Evolutionary conservation across 2,888 invertebrate genomes (phyloP).

Genomic region (Eupithecia subfuscata): DNA sequence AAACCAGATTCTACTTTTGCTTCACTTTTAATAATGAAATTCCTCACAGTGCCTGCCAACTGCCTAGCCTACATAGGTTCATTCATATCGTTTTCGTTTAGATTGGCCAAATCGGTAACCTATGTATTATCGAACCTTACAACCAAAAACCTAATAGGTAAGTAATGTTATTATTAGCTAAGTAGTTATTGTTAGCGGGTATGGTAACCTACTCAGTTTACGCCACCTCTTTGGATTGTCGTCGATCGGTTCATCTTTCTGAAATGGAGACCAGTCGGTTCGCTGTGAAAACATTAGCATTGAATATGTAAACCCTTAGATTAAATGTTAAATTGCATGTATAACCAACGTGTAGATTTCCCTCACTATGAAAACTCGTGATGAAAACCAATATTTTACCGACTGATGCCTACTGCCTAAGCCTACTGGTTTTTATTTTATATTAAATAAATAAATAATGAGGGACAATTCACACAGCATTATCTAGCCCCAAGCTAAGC

Average conservation of each 20-base stretch:
- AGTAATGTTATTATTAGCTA: neutral
- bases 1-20: conserved; percentile 19
- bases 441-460: too few species aligned
- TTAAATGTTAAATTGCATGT: neutral
- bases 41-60: neutral
- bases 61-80: neutral
- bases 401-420: too few species aligned
- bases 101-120: neutral
- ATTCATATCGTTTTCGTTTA: neutral
- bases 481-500: too few species aligned
- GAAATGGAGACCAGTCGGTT: neutral
- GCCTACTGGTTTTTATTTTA: neutral
- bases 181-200: neutral
- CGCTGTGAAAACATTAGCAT: neutral
- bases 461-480: too few species aligned
- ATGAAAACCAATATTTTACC: neutral
- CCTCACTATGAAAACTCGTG: too few species aligned
- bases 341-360: neutral
- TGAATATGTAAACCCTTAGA: neutral
- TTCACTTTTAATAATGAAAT: conserved; percentile 10
- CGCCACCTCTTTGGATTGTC: neutral
- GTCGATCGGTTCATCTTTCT: neutral
- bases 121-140: neutral
- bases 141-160: neutral
- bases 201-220: neutral